Conservation (phyloP, 2,113 vertebrate genomes). For the Perca schrenkii region DNA sequence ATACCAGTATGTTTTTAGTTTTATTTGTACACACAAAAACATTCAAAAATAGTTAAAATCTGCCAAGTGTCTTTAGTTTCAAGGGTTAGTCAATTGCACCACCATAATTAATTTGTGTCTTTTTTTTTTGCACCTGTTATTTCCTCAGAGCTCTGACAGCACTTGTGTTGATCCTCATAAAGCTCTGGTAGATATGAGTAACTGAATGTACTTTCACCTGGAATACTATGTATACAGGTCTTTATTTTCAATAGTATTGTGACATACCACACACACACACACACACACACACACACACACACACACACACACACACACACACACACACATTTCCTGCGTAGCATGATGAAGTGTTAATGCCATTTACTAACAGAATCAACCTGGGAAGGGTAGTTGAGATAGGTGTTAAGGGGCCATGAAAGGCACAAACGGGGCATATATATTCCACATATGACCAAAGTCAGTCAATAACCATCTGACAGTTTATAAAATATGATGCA, state of each 20-base stretch:
- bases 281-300: background rate
- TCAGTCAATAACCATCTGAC: background rate
- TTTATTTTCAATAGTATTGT: background rate
- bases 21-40: background rate
- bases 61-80: background rate
- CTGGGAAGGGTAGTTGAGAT: background rate
- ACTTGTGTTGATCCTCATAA: background rate
- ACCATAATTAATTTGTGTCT: background rate
- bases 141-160: background rate
- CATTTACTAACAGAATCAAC: background rate
- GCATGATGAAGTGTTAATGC: background rate
- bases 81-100: background rate
- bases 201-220: background rate
- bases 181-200: background rate
- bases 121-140: background rate
- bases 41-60: background rate
- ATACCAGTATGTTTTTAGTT: background rate
- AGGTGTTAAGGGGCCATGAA: background rate
- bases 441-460: background rate
- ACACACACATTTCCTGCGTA: background rate
- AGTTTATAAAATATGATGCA: background rate
- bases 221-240: background rate
- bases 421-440: background rate
- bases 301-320: background rate
- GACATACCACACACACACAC: too few species aligned